phyloP scores from a whole-genome alignment of 2,888 invertebrate genomes.

The Pseudococcus viburni region DNA sequence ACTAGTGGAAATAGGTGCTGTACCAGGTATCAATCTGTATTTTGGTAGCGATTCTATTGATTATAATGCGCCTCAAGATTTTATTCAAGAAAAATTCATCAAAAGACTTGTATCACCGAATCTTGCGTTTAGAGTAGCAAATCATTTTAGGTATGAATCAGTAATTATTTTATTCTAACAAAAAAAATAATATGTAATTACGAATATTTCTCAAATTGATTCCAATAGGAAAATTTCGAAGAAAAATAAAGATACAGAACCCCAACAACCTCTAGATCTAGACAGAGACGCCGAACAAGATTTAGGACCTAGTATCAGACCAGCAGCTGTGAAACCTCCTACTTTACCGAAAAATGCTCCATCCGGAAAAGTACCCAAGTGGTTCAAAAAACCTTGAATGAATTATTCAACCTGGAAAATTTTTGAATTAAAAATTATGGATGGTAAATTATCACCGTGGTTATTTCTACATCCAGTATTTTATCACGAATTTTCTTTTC shows the following conservation, averaged over 20 bases:
- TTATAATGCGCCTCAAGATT: neutral
- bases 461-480: neutral
- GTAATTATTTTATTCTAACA: neutral
- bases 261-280: neutral
- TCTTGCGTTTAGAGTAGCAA: constrained; percentile 79
- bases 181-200: neutral
- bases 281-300: constrained; percentile 18
- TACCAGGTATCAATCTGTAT: constrained; percentile 85
- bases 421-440: neutral
- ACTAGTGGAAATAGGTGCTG: constrained; percentile 82
- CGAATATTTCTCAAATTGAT: neutral
- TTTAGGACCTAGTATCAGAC: constrained; percentile 2
- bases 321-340: constrained; percentile 32
- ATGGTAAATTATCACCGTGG: neutral
- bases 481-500: neutral
- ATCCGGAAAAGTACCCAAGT: constrained; percentile 56
- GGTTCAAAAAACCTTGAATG: constrained; percentile 55
- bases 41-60: constrained; percentile 73
- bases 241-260: neutral
- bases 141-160: constrained; percentile 67
- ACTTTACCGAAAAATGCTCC: neutral
- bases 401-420: neutral
- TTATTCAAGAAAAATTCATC: constrained; percentile 75
- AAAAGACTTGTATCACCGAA: constrained; percentile 78
- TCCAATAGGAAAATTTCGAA: neutral